Evolutionary conservation across 1,140 invertebrate species (phyloP), one percentile per base, ranked within the genome.

Genomic region (Pygmarrhopalites habei): DNA sequence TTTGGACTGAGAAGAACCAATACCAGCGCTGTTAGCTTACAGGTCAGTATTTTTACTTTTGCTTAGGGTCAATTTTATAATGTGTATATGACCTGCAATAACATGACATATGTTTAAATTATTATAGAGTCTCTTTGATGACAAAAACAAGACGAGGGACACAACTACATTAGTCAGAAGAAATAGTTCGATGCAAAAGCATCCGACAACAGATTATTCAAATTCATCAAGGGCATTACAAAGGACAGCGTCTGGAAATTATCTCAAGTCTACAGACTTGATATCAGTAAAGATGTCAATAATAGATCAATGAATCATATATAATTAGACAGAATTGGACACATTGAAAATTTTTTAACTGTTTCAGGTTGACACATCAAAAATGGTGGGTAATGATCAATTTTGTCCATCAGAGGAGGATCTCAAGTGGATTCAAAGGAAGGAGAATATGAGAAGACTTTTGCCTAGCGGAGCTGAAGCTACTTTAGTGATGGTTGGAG

Each of bases 381-480:
- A 32, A 1, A 30, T 64, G n/a, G n/a, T n/a, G n/a, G n/a, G n/a
- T 5, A 56, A 35, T 26, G 63, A 65, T 21, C 30, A 39, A 21
- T 65, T 60, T 26, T 60, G 58, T 47, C 49, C 59, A 30, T 67
- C 65, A 2, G 65, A 67, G 57, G 66, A 67, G 19, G 65, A 67
- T 29, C 59, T 64, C 23, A 67, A 67, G 32, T 64, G 66, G 62
- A 52, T 62, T 47, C 59, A 61, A 35, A 28, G 58, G 29, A 62
- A 64, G 26, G 62, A 68, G 21, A 44, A 30, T 30, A 49, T 62
- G 28, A 46, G 51, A 26, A 32, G 62, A 44, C 57, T 64, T 32
- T 26, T 97, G 67, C 91, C 92, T 0, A 80, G 82, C 1, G 90
- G 87, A 35, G 88, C 92, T 1, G 92, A 97, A 77, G 91, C 90